Evolutionary conservation across 2,113 vertebrate species (phyloP), one percentile per base, ranked within the genome.

Genomic region (Pollimyrus isidori): DNA sequence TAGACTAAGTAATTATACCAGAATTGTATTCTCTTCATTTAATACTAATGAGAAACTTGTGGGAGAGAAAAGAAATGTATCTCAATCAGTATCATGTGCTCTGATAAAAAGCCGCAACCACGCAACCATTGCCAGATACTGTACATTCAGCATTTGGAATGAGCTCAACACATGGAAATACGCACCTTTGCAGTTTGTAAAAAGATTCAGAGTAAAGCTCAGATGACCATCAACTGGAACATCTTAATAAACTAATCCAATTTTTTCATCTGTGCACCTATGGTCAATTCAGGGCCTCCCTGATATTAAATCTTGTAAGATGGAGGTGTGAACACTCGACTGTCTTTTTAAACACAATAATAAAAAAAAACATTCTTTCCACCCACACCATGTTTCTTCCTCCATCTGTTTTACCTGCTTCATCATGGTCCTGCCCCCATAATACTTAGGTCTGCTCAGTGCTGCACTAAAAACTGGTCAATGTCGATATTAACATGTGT

Each of bases 41-140:
- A 46, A 65, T 45, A 23, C 9, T 65, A 69, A 88, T 45, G 87
- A 88, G 35, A 88, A 88, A 65, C 86, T 58, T 87, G 19, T 42
- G 58, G 58, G 56, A 23, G 35, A 46, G 56, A 53, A 65, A 42
- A 84, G n/a, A 30, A 26, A 65, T 0, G 62, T 26, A 10, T 65
- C 62, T 65, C 9, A 65, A 26, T 69, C 62, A 69, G 10, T 69
- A 69, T 69, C 62, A 65, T 65, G 62, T 26, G 26, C 62, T 30
- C n/a, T 30, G 62, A 69, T 26, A 30, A 69, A 69, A 30, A 30
- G 9, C 62, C 26, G 3, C n/a, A 30, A 10, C n/a, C n/a, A 30
- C 13, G 26, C 9, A 69, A 26, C 9, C 62, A 30, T 2, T 80
- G 35, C 4, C 13, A 80, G 73, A 42, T 80, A n/a, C n/a, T n/a